Evolutionary conservation across 2,888 invertebrate genomes (phyloP), one percentile per base, ranked within the genome.

Genomic region (Drosophila barbarae): DNA sequence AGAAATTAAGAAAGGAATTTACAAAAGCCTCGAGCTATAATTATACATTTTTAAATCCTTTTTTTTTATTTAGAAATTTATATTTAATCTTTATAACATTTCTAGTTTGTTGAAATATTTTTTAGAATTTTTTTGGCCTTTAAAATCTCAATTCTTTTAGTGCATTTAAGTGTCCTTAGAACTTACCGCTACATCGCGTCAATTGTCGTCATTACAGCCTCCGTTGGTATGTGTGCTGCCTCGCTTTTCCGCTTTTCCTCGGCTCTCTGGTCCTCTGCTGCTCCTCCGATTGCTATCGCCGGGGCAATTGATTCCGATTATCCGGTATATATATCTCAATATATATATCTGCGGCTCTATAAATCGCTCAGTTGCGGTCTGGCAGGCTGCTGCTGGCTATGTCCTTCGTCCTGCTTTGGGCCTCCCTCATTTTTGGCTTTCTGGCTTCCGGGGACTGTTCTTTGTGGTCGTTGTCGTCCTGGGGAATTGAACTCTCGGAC

Each of bases 101-200:
- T 28, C 5, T 28, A 44, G 0, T 6, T 2, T 7, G 1, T 28
- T 44, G 1, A 18, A 5, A 8, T 8, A 8, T 30, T 30, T 30
- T 18, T 13, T 13, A 5, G 0, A 30, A 13, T 18, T 4, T 1
- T 5, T 2, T 13, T 32, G 3, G 21, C 21, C 3, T 13, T 3
- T 3, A 10, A 18, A 18, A 30, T 1, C 6, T 1, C 1, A 1
- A 34, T 49, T 35, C 8, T 49, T 0, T 1, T 6, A 10, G 12
- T 53, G 42, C 5, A 32, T 0, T 44, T 12, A 8, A n/a, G 32
- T 47, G 30, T 21, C 9, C 23, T 50, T n/a, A 3, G 3, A 34
- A 89, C 86, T 88, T 73, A 89, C 89, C 89, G 89, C 89, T 89
- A 89, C 89, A 89, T 89, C 88, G 88, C 89, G 88, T 89, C 86